Evolutionary conservation across 2,113 vertebrate species (phyloP), one percentile per base, ranked within the genome.

Genomic region (Colius striatus): DNA sequence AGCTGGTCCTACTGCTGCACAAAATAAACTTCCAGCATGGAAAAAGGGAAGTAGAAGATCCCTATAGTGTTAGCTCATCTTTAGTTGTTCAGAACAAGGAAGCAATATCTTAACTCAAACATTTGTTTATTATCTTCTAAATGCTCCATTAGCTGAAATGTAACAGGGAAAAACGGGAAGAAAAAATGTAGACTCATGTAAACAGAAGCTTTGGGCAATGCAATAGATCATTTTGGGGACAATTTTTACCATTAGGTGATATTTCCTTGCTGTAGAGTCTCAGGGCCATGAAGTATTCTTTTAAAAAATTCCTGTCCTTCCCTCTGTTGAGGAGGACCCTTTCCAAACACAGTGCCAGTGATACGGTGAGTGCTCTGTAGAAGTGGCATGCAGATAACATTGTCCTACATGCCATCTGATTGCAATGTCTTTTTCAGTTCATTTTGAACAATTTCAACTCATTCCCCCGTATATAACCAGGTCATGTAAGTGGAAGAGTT

Each of bases 1-100:
- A 93, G 55, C 75, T 88, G 84, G 78, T 94, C 63, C 84, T 85
- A 34, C 63, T 70, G 72, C 67, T 87, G 29, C 58, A 82, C 48
- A 88, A 48, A 81, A 93, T 26, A 6, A 47, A 29, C 48, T 68
- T 95, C 63, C 79, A 92, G 85, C 63, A 54, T 10, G 25, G 45
- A 71, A 90, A 62, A 87, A 91, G 75, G 78, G 43, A 80, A 78
- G 36, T n/a, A 41, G 38, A 84, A 74, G 72, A 73, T 68, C 45
- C 62, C 87, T 61, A 47, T 16, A 70, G 54, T 0, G 1, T 76
- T 72, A 41, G 41, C 16, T 84, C n/a, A 53, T 70, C 66, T 68
- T 63, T 13, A 70, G 43, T 6, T 48, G 62, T 43, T 70, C 66
- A 57, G 36, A 25, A 18, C 53, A 71, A 72, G 18, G 38, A 93